Percentiles rank a stretch among this genome's conserved stretches.
These are phyloP conservation scores for Cirrhinus molitorella DNA, from an alignment of 2,797 vertebrate genomes.

Conservation along the genomic window DNA sequence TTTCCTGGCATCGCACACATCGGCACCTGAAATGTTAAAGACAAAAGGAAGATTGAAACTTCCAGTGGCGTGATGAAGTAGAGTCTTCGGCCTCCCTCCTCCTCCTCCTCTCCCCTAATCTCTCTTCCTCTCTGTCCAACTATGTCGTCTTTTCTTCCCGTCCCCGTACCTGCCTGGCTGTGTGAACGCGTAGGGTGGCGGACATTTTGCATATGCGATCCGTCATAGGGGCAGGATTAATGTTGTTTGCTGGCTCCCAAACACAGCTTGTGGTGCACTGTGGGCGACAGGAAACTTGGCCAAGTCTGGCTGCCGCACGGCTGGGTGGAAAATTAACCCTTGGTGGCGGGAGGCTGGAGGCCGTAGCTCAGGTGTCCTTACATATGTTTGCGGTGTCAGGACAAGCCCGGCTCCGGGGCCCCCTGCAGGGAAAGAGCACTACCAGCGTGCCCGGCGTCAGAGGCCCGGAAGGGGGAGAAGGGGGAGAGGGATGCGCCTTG, in stretches of 20 bases:
- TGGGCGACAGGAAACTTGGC: constrained; percentile 88
- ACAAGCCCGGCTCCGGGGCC: constrained; percentile 74
- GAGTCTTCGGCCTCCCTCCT: constrained; percentile 62
- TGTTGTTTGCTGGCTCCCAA: constrained; percentile 87
- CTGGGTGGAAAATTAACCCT: constrained; percentile 91
- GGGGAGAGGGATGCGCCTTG: constrained; percentile 76
- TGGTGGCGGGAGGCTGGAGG: constrained; percentile 80
- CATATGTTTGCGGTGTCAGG: constrained; percentile 86
- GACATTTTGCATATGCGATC: constrained; percentile 94
- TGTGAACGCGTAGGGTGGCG: constrained; percentile 79
- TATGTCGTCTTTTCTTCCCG: constrained; percentile 53
- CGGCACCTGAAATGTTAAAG: constrained; percentile 76
- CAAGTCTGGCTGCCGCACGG: constrained; percentile 82
- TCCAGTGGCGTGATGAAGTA: constrained; percentile 73
- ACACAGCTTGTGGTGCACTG: constrained; percentile 91
- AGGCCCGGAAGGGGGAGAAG: constrained; percentile 62
- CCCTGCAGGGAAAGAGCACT: constrained; percentile 76
- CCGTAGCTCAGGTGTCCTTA: constrained; percentile 85
- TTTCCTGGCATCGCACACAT: constrained; percentile 81
- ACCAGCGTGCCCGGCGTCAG: constrained; percentile 69
- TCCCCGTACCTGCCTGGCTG: constrained; percentile 78
- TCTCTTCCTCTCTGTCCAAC: constrained; percentile 46
- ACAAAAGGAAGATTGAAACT: constrained; percentile 75
- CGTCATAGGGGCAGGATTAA: constrained; percentile 89
- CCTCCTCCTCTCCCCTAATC: constrained; percentile 57